Base-by-base conservation (phyloP, 1,140 invertebrate genomes). In the Caenorhabditis inopinata region DNA sequence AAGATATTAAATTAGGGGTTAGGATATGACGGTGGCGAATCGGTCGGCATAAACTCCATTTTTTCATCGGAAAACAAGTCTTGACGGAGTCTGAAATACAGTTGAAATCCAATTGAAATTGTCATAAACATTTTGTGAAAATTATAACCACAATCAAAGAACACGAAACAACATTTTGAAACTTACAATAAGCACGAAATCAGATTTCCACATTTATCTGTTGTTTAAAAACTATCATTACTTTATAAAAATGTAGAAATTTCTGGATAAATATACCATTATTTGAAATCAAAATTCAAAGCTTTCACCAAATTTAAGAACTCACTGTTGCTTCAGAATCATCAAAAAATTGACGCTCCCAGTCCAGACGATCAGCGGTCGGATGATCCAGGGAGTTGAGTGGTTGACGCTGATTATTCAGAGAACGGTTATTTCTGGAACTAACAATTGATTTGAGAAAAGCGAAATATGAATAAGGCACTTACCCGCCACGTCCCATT, bases 271-370 rank as follows among this genome's bases (percentile, higher is more conserved):
- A n/a, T n/a, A n/a, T n/a, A n/a, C n/a, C n/a, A n/a, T n/a, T n/a
- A n/a, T n/a, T n/a, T n/a, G n/a, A n/a, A n/a, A n/a, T n/a, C n/a
- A n/a, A n/a, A n/a, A n/a, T n/a, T n/a, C n/a, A n/a, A n/a, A n/a
- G n/a, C n/a, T n/a, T n/a, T n/a, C n/a, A n/a, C n/a, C n/a, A n/a
- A n/a, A n/a, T n/a, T n/a, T n/a, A 32, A 58, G 0, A 49, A 35
- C 74, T 73, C 18, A 81, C 80, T 3, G 74, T 77, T 5, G 49
- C 77, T 81, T 81, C 80, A 12, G 74, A 68, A 42, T 81, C 80
- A 53, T 81, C 80, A 27, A 81, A 81, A 53, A 81, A 81, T 35
- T 81, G 80, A n/a, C 80, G 48, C 45, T 81, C 80, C 80, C 80
- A 81, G 29, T 81, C 80, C 3, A 81, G 25, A 29, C 48, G 58